Base-by-base conservation (phyloP, 2,888 invertebrate species). In the Bellardia pandia region DNA sequence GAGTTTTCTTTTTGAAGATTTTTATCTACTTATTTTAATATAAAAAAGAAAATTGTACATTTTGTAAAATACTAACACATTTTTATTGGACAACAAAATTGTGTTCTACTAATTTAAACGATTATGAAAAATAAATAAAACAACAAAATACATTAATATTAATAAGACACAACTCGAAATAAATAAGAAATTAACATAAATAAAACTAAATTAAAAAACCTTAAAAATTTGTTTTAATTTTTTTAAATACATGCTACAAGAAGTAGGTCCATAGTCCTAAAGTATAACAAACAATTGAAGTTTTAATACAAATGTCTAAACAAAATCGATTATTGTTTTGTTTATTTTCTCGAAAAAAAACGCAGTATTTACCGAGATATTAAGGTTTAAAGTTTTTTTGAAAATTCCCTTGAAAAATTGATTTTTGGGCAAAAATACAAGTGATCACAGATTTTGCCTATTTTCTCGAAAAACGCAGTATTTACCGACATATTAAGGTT, bases 31-130 rank as follows among this genome's bases (percentile, higher is more conserved):
- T 82, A 51, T 40, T 60, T 62, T 33, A 42, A 48, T 9, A 81
- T 40, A 68, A 62, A 8, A 53, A 74, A 11, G 11, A 74, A 86
- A 79, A 42, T 74, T 85, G 87, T 87, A 87, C 53, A 87, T 87
- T 85, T 78, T 87, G 87, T 85, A 87, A 85, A 78, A 75, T 85
- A 85, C 85, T 87, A 87, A 87, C 76, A 71, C 23, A 69, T 53
- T 76, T 80, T 75, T 60, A 68, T 72, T 62, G 76, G 64, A 84
- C 51, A 62, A 16, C 56, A 51, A 45, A 74, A 66, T n/a, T 83
- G 62, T 85, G 85, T 81, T 78, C 45, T 71, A 85, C 62, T 85
- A 79, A 79, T 64, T 77, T 37, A 62, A 66, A 77, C 60, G 60
- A 84, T 77, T 68, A 62, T 78, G 40, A 56, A 60, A 53, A 37